Evolutionary conservation across 2,888 invertebrate species (phyloP), one percentile per base, ranked within the genome.

Genomic region (Acronicta leporina): DNA sequence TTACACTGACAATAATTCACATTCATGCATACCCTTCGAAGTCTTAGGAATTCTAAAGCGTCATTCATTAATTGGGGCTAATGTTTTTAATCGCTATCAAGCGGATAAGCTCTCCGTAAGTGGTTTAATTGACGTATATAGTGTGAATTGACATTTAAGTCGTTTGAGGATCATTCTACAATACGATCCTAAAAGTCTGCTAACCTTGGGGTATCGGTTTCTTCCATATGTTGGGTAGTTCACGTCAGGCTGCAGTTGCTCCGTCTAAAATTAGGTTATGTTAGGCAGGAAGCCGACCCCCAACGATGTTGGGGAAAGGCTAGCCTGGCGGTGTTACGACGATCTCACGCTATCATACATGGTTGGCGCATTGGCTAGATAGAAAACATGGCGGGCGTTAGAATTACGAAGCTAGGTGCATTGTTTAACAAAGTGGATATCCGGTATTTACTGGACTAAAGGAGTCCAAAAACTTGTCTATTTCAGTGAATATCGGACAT

Each of bases 191-290:
- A 68, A 25, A 63, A 67, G 40, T 61, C 42, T 52, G 43, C 66
- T 56, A 67, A 67, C 67, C 67, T 67, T 62, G 20, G 67, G 63
- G 44, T 68, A 68, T 67, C 63, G 70, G 63, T 62, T 63, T 54
- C 60, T 66, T 56, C 63, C 64, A 53, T 68, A 71, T 42, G 57
- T 53, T 41, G 65, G 58, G 73, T 73, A 49, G 68, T 61, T 63
- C 50, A 50, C 63, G 35, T 69, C 63, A n/a, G 75, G 63, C 59
- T 74, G 75, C 44, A 56, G 90, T 72, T 95, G 95, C 68, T 93
- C 90, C 67, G 67, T 67, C 67, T 67, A 67, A 67, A 67, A 67
- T 67, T 38, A 67, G 50, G 52, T 67, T 52, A 71, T 25, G 48
- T 51, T 52, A 60, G 35, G 40, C 50, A 52, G 42, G 44, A 55